phyloP scores from a whole-genome alignment of 2,113 vertebrate genomes.

The Burhinus bistriatus region DNA sequence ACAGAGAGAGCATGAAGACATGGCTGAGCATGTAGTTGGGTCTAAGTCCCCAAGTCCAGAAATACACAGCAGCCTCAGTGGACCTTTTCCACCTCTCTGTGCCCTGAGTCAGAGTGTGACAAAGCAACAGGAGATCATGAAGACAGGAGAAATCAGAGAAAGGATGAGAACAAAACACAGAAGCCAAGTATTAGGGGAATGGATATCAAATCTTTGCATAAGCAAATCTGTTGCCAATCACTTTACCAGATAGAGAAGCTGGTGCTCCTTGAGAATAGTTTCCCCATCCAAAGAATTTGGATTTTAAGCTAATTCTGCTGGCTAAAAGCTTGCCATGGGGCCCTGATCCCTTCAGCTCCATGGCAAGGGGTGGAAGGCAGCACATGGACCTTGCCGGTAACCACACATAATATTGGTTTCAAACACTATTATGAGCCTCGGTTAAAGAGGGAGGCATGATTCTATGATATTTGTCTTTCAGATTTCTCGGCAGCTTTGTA shows the following conservation, averaged over 20 bases:
- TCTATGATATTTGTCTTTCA: accelerated
- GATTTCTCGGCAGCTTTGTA: not conserved
- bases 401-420: not conserved
- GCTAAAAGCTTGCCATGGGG: not conserved
- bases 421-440: not conserved
- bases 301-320: not conserved
- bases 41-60: not conserved
- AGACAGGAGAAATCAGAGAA: not conserved
- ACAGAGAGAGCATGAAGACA: not conserved
- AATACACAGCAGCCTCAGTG: not conserved
- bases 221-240: not conserved
- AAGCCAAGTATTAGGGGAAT: not conserved
- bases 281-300: not conserved
- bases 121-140: not conserved
- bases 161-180: not conserved
- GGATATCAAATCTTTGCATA: not conserved
- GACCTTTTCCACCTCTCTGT: not conserved
- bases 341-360: not conserved
- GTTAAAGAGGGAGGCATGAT: not conserved
- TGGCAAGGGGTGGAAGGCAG: not conserved
- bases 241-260: not conserved
- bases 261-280: not conserved
- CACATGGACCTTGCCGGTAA: not conserved
- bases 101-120: not conserved
- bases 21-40: not conserved